phyloP scores from a whole-genome alignment of 2,888 invertebrate species.

The Ormyrus nitidulus region DNA sequence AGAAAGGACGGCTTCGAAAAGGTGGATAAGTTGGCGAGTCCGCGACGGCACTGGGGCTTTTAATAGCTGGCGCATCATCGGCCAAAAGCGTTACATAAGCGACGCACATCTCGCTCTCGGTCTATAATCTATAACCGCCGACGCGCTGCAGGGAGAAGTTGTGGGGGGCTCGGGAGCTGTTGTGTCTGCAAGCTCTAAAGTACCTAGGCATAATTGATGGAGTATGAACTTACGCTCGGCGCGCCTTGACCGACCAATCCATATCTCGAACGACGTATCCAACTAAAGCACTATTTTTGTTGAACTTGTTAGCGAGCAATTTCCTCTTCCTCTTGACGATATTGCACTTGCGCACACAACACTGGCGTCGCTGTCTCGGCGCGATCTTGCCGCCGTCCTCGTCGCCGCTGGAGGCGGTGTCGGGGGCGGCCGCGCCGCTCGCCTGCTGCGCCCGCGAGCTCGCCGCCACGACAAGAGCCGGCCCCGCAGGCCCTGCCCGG shows the following conservation, averaged over 20 bases:
- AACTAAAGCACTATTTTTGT: constrained; percentile 64
- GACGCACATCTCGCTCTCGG: not conserved
- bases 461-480: constrained; percentile 16
- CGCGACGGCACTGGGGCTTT: constrained; percentile 27
- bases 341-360: constrained; percentile 68
- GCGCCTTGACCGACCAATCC: constrained; percentile 75
- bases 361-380: constrained; percentile 49
- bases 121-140: not conserved
- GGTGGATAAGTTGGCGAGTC: not conserved
- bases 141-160: not conserved
- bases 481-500: constrained; percentile 48
- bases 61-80: constrained; percentile 26
- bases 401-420: not conserved
- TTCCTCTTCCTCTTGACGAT: constrained; percentile 50
- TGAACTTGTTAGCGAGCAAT: constrained; percentile 49
- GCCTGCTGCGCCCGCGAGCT: constrained; percentile 1
- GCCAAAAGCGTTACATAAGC: constrained; percentile 21
- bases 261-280: constrained; percentile 74
- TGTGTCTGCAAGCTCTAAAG: constrained; percentile 26
- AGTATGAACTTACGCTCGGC: constrained; percentile 72
- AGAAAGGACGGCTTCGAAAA: not conserved
- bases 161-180: not conserved
- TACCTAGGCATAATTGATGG: constrained; percentile 49
- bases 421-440: not conserved
- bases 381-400: constrained; percentile 31